Conservation (phyloP, 2,888 invertebrate species). For the Rugalucina vietnamica region DNA sequence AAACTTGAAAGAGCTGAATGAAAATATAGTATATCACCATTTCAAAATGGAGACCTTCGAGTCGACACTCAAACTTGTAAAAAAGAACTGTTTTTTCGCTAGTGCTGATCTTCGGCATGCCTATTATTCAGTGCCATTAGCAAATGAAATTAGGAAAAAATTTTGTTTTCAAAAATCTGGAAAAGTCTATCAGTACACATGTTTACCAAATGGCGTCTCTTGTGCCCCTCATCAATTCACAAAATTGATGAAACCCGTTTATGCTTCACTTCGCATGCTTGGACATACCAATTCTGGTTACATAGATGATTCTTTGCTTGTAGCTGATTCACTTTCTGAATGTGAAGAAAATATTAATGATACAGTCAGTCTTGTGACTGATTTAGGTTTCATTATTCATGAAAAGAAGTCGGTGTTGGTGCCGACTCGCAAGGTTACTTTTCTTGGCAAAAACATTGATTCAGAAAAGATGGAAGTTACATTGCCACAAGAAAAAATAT, state of each 20-base stretch:
- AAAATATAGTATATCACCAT: conserved; percentile 54
- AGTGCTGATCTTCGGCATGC: conserved; percentile 55
- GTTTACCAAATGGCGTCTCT: conserved; percentile 55
- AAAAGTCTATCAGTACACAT: conserved; percentile 40
- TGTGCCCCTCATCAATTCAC: conserved; percentile 54
- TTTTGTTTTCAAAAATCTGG: conserved; percentile 42
- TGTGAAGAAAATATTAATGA: neutral
- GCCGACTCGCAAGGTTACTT: neutral
- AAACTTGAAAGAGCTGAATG: conserved; percentile 48
- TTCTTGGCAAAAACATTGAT: neutral
- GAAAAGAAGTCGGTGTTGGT: neutral
- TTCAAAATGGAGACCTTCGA: conserved; percentile 65
- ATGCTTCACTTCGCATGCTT: neutral
- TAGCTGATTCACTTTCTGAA: neutral
- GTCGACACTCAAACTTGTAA: conserved; percentile 41
- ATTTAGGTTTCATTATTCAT: conserved; percentile 3
- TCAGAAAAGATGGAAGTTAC: neutral
- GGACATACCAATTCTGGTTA: neutral
- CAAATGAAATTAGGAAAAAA: conserved; percentile 29
- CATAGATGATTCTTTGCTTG: conserved; percentile 1
- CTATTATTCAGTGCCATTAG: conserved; percentile 58
- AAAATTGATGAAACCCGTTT: conserved; percentile 56
- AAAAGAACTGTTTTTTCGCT: conserved; percentile 54
- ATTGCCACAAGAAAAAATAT: neutral
- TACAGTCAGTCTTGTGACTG: neutral